A percentile compares a stretch with the other conserved stretches of the same genome.
phyloP scores from a whole-genome alignment of 2,797 vertebrate species.

The Thaleichthys pacificus region DNA sequence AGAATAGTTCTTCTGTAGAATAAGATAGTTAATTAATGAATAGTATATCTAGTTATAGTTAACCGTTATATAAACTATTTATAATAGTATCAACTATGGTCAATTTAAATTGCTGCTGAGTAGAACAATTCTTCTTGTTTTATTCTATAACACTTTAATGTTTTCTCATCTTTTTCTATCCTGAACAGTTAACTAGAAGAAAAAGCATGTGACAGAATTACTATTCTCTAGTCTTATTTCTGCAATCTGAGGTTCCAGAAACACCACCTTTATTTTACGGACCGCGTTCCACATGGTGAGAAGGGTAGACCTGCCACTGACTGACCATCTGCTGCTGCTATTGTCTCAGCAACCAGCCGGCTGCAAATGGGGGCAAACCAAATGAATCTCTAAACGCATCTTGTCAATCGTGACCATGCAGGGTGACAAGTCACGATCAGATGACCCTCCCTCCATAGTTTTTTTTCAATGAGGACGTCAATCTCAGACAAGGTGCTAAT shows the following conservation, averaged over 20 bases:
- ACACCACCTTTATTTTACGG: slow-evolving; percentile 5
- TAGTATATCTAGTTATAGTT: too few relatives aligned
- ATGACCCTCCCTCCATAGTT: not conserved
- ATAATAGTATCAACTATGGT: too few relatives aligned
- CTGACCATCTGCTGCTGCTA: not conserved
- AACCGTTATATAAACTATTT: too few relatives aligned
- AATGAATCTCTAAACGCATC: not conserved
- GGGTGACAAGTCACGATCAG: not conserved
- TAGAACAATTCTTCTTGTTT: too few relatives aligned
- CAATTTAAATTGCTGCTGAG: too few relatives aligned
- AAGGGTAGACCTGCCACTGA: slow-evolving; percentile 5
- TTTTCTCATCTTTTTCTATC: not conserved
- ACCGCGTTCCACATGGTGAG: not conserved
- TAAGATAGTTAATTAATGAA: too few relatives aligned
- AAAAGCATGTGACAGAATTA: not conserved
- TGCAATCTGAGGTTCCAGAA: not conserved
- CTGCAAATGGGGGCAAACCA: not conserved
- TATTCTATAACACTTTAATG: too few relatives aligned
- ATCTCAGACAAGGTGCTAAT: not conserved
- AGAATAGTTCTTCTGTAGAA: too few relatives aligned
- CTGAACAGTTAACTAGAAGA: not conserved
- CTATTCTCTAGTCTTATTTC: not conserved
- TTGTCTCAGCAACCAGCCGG: not conserved
- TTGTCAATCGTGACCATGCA: not conserved
- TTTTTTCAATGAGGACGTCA: not conserved